Evolutionary conservation across 1,140 invertebrate species (phyloP).

Genomic region (Drosophila kanapiae): DNA sequence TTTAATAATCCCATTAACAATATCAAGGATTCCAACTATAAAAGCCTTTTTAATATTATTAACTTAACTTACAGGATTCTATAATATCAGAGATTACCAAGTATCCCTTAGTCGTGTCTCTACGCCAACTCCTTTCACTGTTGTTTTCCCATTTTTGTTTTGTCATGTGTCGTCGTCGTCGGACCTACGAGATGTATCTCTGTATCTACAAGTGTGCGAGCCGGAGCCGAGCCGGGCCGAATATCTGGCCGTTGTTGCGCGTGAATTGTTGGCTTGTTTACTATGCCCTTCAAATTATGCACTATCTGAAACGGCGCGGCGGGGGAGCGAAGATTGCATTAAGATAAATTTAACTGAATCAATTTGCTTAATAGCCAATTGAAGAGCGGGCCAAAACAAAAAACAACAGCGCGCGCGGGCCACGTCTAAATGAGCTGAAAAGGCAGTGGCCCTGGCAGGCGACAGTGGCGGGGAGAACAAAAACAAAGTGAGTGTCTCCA

Average conservation of each 20-base stretch:
- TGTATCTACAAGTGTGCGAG: slow-evolving; percentile 43
- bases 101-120: background rate
- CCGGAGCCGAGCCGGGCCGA: slow-evolving; percentile 12
- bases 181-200: slow-evolving; percentile 49
- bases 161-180: slow-evolving; percentile 60
- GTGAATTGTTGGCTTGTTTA: slow-evolving; percentile 83
- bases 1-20: background rate
- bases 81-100: background rate
- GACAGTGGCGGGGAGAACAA: slow-evolving; percentile 26
- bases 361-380: slow-evolving; percentile 85
- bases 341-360: slow-evolving; percentile 85
- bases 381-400: slow-evolving; percentile 73
- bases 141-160: slow-evolving; percentile 31
- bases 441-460: background rate
- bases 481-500: slow-evolving; percentile 76
- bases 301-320: slow-evolving; percentile 60
- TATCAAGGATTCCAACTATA: no score
- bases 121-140: background rate
- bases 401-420: slow-evolving; percentile 31
- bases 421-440: slow-evolving; percentile 42
- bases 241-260: slow-evolving; percentile 72
- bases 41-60: background rate
- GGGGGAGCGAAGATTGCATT: slow-evolving; percentile 79
- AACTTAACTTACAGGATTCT: background rate
- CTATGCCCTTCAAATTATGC: slow-evolving; percentile 83